Percentiles rank a stretch among this genome's conserved stretches.
Evolutionary conservation across 1,140 invertebrate genomes (phyloP).

Genomic region (Psilanteris sp.): DNA sequence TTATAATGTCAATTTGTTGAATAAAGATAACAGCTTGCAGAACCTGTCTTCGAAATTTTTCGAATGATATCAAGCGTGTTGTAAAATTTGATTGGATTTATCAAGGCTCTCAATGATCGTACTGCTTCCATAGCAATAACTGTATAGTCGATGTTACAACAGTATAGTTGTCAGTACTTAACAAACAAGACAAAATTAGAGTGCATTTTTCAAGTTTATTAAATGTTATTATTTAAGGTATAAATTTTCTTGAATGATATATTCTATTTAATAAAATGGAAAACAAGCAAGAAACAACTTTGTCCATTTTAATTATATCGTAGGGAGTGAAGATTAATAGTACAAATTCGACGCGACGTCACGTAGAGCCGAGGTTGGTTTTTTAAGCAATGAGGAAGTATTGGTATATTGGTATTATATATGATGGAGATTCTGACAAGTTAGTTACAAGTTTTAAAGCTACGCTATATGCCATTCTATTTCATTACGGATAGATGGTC

Average conservation of each 20-base stretch:
- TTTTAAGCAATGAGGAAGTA: no score
- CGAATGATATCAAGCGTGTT: not conserved
- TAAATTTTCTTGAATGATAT: conserved; percentile 74
- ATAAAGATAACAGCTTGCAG: conserved; percentile 67
- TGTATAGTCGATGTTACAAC: conserved; percentile 77
- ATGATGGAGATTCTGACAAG: no score
- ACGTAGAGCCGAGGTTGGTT: conserved; percentile 38
- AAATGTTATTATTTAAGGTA: conserved; percentile 69
- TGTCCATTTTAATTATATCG: conserved; percentile 70
- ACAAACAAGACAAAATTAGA: conserved; percentile 63
- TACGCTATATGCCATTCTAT: conserved; percentile 45
- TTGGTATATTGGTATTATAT: no score
- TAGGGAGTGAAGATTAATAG: conserved; percentile 61
- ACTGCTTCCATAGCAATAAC: conserved; percentile 79
- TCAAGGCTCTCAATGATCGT: conserved; percentile 71
- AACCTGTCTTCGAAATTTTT: not conserved
- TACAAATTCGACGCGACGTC: conserved; percentile 65
- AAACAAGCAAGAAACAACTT: conserved; percentile 29
- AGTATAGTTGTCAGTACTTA: conserved; percentile 72
- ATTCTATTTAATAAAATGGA: conserved; percentile 65
- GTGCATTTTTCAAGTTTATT: conserved; percentile 71
- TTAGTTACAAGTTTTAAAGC: no score
- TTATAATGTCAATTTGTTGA: conserved; percentile 60
- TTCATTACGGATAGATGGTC: conserved; percentile 39
- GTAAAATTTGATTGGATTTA: conserved; percentile 75